Base-by-base conservation (phyloP, 2,113 vertebrate genomes). In the Larimichthys polyactis region DNA sequence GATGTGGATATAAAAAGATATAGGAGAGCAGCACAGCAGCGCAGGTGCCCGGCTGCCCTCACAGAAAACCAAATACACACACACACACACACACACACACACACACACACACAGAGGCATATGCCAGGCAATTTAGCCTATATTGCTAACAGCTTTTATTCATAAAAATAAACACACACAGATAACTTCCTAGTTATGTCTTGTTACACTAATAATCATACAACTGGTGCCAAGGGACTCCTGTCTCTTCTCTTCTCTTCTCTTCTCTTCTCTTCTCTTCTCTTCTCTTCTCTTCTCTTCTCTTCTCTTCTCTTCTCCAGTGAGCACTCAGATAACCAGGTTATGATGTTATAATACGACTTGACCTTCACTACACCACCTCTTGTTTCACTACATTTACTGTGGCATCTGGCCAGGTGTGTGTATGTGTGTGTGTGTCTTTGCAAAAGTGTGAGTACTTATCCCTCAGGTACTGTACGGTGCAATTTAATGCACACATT, bases 281-380 rank as follows among this genome's bases (percentile, higher is more conserved):
- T 73, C 1, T 69, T 46, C 57, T 59, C 14, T 75, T 4, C 22
- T 24, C 22, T 58, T 12, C 57, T 59, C 74, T 66, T 11, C 24
- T 15, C 74, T 66, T 17, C 58, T 73, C 43, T 36, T 29, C 46
- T 78, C 11, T 57, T 5, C 24, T 29, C 74, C 27, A 60, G 65
- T 71, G 55, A 82, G 66, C 2, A 11, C 69, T 71, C 17, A 51
- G 72, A 71, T 72, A 79, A 86, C 75, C 67, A 68, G 81, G 73
- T 81, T 91, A 85, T 16, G 29, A 59, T 78, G 59, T 46, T 54
- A 66, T 84, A 82, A 86, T 80, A 66, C 2, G 44, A 81, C 74
- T 68, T 87, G 81, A 83, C 86, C 90, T 90, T 83, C 77, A 67
- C 57, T 72, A 72, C 76, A 43, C 67, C 51, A 59, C 81, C 85